phyloP scores from a whole-genome alignment of 2,113 vertebrate species.

The Gasterosteus nipponicus region DNA sequence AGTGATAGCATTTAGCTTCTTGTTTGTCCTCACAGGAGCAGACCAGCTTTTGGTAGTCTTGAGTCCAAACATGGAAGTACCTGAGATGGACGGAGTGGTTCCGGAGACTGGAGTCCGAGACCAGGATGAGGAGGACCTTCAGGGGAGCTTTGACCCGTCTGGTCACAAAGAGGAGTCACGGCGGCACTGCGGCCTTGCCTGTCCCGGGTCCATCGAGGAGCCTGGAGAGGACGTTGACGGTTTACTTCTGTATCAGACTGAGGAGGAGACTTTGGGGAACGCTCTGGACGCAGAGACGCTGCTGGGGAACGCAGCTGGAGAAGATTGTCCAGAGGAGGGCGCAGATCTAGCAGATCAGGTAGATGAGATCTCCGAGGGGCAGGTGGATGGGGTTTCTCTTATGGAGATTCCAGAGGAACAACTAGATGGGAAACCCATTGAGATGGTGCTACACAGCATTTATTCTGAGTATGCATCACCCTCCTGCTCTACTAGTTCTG shows the following conservation, averaged over 20 bases:
- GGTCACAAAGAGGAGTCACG: constrained; percentile 9
- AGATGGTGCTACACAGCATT: constrained; percentile 54
- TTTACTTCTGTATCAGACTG: constrained; percentile 63
- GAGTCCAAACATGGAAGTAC: constrained; percentile 32
- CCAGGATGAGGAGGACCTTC: constrained; percentile 40
- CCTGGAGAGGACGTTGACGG: constrained; percentile 54
- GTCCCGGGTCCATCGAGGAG: constrained; percentile 53
- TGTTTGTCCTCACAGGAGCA: constrained; percentile 1
- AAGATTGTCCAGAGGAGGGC: not conserved
- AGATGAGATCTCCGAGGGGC: constrained; percentile 54
- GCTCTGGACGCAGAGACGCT: constrained; percentile 37
- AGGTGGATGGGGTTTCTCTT: constrained; percentile 20
- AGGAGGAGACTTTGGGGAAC: constrained; percentile 36
- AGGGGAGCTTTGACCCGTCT: constrained; percentile 13
- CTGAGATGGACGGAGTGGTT: constrained; percentile 40
- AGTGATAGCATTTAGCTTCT: not conserved
- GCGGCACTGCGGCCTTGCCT: constrained; percentile 34
- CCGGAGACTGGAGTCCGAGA: constrained; percentile 14
- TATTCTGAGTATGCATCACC: constrained; percentile 50
- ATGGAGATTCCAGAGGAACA: constrained; percentile 34
- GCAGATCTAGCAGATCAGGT: constrained; percentile 48
- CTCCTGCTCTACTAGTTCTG: constrained; percentile 33
- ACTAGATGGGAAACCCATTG: constrained; percentile 24
- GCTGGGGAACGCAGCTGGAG: constrained; percentile 23
- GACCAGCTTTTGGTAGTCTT: constrained; percentile 39